phyloP scores from a whole-genome alignment of 2,113 vertebrate species.

The Aviceda subcristata region DNA sequence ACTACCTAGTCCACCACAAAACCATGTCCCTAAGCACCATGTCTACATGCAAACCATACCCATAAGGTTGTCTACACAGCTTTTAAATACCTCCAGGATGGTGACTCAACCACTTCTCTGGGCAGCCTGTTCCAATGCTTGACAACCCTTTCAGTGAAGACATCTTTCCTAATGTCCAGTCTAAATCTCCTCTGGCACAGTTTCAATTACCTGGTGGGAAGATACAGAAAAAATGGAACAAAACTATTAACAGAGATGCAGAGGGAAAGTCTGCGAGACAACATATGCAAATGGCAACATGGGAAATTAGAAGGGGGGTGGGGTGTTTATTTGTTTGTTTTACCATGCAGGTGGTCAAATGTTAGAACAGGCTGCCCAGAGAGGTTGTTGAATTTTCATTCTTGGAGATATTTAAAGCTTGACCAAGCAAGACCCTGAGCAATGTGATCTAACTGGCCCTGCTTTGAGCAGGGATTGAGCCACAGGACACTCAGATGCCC shows the following conservation, averaged over 20 bases:
- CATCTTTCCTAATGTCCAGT: background rate
- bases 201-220: background rate
- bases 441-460: background rate
- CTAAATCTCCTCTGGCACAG: background rate
- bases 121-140: background rate
- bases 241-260: background rate
- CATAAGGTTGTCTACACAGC: background rate
- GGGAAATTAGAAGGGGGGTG: background rate
- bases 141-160: background rate
- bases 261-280: background rate
- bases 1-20: background rate
- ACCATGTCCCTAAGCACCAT: background rate
- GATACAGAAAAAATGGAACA: background rate
- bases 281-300: background rate
- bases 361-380: background rate
- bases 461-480: background rate
- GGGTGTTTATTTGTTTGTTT: background rate
- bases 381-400: background rate
- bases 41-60: background rate
- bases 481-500: background rate
- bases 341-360: background rate
- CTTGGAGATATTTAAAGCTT: background rate
- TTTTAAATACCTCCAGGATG: background rate
- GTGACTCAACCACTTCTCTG: background rate
- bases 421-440: background rate